Evolutionary conservation across 1,140 invertebrate genomes (phyloP), one percentile per base, ranked within the genome.

Genomic region (Argopecten irradians): DNA sequence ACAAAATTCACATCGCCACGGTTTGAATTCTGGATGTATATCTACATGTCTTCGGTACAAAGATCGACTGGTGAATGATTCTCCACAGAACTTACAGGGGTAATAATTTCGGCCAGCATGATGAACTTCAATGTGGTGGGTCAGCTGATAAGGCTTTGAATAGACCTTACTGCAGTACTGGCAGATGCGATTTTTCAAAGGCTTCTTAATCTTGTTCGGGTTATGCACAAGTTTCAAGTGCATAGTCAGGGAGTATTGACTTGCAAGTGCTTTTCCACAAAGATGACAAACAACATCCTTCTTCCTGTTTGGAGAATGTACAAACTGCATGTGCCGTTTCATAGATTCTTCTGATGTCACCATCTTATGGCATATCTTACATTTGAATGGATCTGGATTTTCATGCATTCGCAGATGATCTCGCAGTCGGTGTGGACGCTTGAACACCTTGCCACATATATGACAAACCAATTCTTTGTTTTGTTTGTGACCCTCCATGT

Each of bases 391-490:
- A n/a, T 71, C 55, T 3, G 55, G 55, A 71, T 71, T 71, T 71
- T 71, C 55, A n/a, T 71, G 55, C 55, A 71, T 71, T 71, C 55
- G 55, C n/a, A 71, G 13, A 28, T 71, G 55, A 71, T 71, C 55
- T 71, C 55, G 55, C n/a, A 71, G 55, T 28, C 55, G 55, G 55
- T 71, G 55, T n/a, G 55, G 55, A 16, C 55, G 55, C 16, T 71
- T 71, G 55, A 71, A 71, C 19, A 71, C 55, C 28, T 71, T 71
- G 11, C 55, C 55, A 11, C 55, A 71, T 8, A 71, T 71, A 71
- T 71, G 55, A 16, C 55, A 71, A 11, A 71, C 55, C 55, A 71
- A 28, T n/a, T 71, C 55, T 16, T 71, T 71, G 28, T 71, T 71
- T 3, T 28, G 0, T n/a, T 71, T 71, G 55, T 71, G 55, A 28